Evolutionary conservation across 2,888 invertebrate species (phyloP), one percentile per base, ranked within the genome.

Genomic region (Apeira syringaria): DNA sequence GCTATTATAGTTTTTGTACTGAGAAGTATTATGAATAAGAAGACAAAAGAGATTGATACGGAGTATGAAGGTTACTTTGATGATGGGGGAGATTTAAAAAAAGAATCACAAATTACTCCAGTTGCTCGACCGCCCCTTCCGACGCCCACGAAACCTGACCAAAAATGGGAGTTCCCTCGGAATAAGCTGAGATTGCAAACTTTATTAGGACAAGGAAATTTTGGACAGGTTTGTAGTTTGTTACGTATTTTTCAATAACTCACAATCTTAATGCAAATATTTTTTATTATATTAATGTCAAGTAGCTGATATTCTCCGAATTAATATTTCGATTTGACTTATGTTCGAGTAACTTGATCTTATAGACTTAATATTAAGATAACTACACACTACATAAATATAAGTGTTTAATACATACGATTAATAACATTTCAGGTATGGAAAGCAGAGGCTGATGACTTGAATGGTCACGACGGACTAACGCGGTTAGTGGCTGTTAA

Each of bases 401-500:
- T n/a, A n/a, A n/a, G n/a, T n/a, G n/a, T n/a, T n/a, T n/a, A n/a
- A n/a, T n/a, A n/a, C n/a, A n/a, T n/a, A n/a, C n/a, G n/a, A n/a
- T n/a, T n/a, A n/a, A n/a, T n/a, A n/a, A n/a, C n/a, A 64, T 40
- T 51, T 9, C 35, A 95, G 92, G 96, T 96, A 9, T 96, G 96
- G 95, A 95, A 95, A 80, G 96, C 96, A 2, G 95, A 96, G 76
- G 96, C 96, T 0, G 94, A 95, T 59, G 95, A 95, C 64, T 84
- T 96, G 40, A 93, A 93, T 30, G 95, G 94, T 0, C 94, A 94
- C 64, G 92, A 94, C 53, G 95, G 95, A 0, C 91, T 95, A 47
- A 95, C 95, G 10, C 89, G 95, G 43, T 91, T 95, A 48, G 96
- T 96, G n/a, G 96, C 96, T 2, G 96, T 96, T 4, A 96, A 96